Evolutionary conservation across 2,888 invertebrate genomes (phyloP).

Genomic region (Hemithea aestivaria): DNA sequence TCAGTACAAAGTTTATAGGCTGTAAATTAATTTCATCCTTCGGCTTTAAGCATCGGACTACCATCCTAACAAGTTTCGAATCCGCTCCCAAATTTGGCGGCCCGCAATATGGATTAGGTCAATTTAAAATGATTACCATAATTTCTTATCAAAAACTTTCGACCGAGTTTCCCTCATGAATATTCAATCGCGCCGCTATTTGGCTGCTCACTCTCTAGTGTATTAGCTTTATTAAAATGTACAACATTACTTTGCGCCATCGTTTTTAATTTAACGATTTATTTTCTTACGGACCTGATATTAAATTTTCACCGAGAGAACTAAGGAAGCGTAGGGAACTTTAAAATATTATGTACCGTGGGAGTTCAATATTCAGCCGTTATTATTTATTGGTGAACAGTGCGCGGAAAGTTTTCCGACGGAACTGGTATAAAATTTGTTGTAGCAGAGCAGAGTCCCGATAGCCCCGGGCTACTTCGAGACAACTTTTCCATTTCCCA

Average conservation of each 20-base stretch:
- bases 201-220: constrained; percentile 41
- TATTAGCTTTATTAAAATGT: constrained; percentile 41
- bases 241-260: constrained; percentile 20
- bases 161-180: constrained; percentile 55
- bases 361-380: constrained; percentile 45
- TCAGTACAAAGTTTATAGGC: constrained; percentile 26
- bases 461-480: constrained; percentile 47
- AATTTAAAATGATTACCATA: constrained; percentile 70
- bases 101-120: constrained; percentile 65
- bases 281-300: constrained; percentile 8
- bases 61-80: constrained; percentile 45
- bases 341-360: constrained; percentile 49
- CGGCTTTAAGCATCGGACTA: constrained; percentile 15
- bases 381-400: constrained; percentile 58
- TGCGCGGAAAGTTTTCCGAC: constrained; percentile 49
- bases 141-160: constrained; percentile 64
- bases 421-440: constrained; percentile 53
- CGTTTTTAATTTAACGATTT: constrained; percentile 13
- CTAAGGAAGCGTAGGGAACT: constrained; percentile 35
- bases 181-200: constrained; percentile 51
- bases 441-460: constrained; percentile 44
- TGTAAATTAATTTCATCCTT: constrained; percentile 53
- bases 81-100: constrained; percentile 38
- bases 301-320: constrained; percentile 14
- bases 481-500: constrained; percentile 57